Conservation (phyloP, 2,113 vertebrate species). For the Calyptommatus sinebrachiatus region DNA sequence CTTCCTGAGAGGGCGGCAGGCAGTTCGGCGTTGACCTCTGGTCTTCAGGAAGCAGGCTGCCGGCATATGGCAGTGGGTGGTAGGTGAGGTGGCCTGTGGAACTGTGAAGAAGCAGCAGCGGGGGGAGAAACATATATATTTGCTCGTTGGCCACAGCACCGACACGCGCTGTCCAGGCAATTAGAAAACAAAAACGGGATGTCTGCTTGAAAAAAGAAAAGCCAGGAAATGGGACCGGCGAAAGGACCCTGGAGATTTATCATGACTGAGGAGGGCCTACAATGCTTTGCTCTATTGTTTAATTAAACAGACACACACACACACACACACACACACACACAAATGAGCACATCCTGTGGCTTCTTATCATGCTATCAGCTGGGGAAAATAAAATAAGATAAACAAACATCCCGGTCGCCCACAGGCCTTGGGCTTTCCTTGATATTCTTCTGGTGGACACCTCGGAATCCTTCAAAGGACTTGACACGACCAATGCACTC, state of each 20-base stretch:
- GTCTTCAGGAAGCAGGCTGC: conserved; percentile 66
- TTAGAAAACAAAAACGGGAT: conserved; percentile 79
- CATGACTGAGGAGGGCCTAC: conserved; percentile 72
- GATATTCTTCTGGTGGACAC: conserved; percentile 47
- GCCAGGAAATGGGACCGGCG: conserved; percentile 73
- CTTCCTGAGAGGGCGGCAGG: conserved; percentile 76
- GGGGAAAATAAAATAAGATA: conserved; percentile 24
- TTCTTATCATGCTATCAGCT: conserved; percentile 76
- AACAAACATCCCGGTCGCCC: conserved; percentile 61
- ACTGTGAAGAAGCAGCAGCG: conserved; percentile 41
- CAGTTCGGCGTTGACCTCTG: conserved; percentile 59
- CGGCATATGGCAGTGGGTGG: conserved; percentile 37
- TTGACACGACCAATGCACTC: not conserved
- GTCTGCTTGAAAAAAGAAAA: conserved; percentile 63
- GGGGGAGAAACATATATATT: conserved; percentile 34
- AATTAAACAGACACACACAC: conserved; percentile 54
- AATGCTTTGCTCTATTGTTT: conserved; percentile 86
- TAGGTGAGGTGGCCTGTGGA: conserved; percentile 54
- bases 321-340: conserved; percentile 23
- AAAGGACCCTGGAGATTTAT: conserved; percentile 63
- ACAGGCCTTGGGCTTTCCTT: conserved; percentile 45
- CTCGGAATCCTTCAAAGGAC: conserved; percentile 7
- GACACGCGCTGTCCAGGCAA: conserved; percentile 69
- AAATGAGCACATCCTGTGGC: conserved; percentile 83
- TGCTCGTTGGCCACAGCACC: conserved; percentile 63